Evolutionary conservation across 2,888 invertebrate species (phyloP).

Genomic region (Lasioglossum zephyrum): DNA sequence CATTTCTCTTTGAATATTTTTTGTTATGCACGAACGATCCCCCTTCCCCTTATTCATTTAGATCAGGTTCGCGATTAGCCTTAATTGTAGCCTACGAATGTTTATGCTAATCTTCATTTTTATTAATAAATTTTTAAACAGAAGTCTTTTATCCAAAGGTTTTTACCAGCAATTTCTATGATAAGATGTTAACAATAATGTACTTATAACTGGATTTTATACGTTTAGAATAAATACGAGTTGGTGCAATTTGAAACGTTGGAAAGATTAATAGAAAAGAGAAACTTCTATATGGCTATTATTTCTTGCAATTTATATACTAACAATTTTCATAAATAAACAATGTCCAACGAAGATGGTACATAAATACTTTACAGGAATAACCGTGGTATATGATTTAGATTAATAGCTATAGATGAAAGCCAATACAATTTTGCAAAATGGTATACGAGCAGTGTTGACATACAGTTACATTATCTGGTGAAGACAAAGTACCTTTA

Average conservation of each 20-base stretch:
- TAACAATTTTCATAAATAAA: too few species aligned
- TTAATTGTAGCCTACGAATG: not conserved
- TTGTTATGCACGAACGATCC: slow-evolving; percentile 2
- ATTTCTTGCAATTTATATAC: not conserved
- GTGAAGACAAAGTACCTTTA: not conserved
- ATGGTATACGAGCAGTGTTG: not conserved
- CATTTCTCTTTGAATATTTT: not conserved
- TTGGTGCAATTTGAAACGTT: too few species aligned
- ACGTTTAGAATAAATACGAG: too few species aligned
- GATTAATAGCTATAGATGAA: not conserved
- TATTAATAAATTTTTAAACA: not conserved
- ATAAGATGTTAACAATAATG: too few species aligned
- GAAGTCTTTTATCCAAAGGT: not conserved
- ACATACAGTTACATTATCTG: not conserved
- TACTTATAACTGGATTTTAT: too few species aligned
- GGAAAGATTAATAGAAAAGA: too few species aligned
- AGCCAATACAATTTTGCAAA: not conserved
- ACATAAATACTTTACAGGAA: too few species aligned
- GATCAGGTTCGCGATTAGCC: not conserved
- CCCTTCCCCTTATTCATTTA: not conserved
- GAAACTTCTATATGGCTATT: not conserved
- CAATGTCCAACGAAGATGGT: too few species aligned
- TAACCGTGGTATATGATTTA: not conserved
- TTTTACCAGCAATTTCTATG: too few species aligned
- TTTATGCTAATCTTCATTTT: not conserved